Evolutionary conservation across 2,888 invertebrate genomes (phyloP).

Genomic region (Stictocephala bisonia): DNA sequence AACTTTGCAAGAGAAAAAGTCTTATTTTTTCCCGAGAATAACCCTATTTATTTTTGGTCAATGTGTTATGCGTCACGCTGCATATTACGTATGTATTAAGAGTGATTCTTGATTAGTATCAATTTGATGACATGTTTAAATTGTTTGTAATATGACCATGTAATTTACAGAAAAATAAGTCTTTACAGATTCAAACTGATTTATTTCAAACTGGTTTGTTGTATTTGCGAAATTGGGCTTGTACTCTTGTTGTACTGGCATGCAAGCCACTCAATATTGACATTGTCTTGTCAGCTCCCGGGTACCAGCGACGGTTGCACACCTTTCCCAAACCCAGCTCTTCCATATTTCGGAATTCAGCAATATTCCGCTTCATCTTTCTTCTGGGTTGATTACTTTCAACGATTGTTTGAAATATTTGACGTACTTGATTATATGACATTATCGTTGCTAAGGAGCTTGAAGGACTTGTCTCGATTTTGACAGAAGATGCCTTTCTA

Average conservation of each 20-base stretch:
- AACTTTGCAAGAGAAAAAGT: no score
- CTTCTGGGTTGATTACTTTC: not conserved
- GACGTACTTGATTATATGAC: slow-evolving; percentile 1
- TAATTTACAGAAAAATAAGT: no score
- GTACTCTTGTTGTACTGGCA: not conserved
- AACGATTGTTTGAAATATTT: slow-evolving; percentile 14
- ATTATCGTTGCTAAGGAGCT: not conserved
- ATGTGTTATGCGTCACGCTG: no score
- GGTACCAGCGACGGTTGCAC: slow-evolving; percentile 3
- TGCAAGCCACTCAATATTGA: slow-evolving; percentile 19
- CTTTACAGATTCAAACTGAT: not conserved
- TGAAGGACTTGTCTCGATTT: not conserved
- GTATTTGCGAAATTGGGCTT: slow-evolving; percentile 12
- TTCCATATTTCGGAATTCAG: slow-evolving; percentile 20
- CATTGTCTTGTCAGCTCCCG: not conserved
- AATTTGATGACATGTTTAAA: no score
- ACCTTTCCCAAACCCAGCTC: slow-evolving; percentile 20
- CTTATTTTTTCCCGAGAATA: no score
- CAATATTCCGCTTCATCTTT: not conserved
- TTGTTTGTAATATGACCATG: no score
- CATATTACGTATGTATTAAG: no score
- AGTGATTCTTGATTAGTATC: no score
- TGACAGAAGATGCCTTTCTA: not conserved
- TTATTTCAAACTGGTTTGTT: not conserved
- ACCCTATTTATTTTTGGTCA: no score